phyloP scores from a whole-genome alignment of 1,140 invertebrate genomes.

The Tetragnatha versicolor region DNA sequence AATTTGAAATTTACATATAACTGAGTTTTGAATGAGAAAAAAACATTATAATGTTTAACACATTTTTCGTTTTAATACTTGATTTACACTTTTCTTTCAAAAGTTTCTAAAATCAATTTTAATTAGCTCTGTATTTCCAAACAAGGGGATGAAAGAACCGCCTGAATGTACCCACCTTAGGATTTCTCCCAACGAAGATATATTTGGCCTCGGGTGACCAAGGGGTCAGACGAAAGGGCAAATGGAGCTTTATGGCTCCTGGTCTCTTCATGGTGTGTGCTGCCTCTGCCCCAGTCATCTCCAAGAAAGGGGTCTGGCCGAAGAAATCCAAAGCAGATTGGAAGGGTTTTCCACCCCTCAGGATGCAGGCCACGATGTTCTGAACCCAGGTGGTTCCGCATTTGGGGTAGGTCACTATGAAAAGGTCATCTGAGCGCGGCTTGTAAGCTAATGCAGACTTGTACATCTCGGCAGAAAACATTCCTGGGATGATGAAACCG shows the following conservation, averaged over 20 bases:
- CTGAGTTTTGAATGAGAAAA: too few relatives aligned
- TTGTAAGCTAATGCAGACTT: slow-evolving; percentile 2
- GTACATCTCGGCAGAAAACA: slow-evolving; percentile 6
- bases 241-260: slow-evolving; percentile 53
- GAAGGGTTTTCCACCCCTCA: slow-evolving; percentile 40
- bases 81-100: too few relatives aligned
- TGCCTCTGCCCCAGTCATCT: slow-evolving; percentile 45
- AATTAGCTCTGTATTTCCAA: too few relatives aligned
- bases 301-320: slow-evolving; percentile 50
- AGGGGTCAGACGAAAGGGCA: slow-evolving; percentile 46
- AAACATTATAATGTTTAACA: too few relatives aligned
- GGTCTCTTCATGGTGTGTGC: slow-evolving; percentile 46
- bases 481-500: neutral
- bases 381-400: slow-evolving; percentile 57
- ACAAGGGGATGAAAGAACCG: too few relatives aligned
- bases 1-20: too few relatives aligned
- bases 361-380: slow-evolving; percentile 50
- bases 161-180: slow-evolving; percentile 50
- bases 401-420: slow-evolving; percentile 56
- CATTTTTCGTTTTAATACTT: too few relatives aligned
- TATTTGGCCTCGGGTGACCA: slow-evolving; percentile 53
- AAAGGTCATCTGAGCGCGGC: slow-evolving; percentile 43
- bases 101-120: too few relatives aligned
- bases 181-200: slow-evolving; percentile 53
- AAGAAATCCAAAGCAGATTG: slow-evolving; percentile 37